A percentile compares a stretch with the other conserved stretches of the same genome.
Conservation (phyloP, 1,140 invertebrate species). For the Megathymus violae region DNA sequence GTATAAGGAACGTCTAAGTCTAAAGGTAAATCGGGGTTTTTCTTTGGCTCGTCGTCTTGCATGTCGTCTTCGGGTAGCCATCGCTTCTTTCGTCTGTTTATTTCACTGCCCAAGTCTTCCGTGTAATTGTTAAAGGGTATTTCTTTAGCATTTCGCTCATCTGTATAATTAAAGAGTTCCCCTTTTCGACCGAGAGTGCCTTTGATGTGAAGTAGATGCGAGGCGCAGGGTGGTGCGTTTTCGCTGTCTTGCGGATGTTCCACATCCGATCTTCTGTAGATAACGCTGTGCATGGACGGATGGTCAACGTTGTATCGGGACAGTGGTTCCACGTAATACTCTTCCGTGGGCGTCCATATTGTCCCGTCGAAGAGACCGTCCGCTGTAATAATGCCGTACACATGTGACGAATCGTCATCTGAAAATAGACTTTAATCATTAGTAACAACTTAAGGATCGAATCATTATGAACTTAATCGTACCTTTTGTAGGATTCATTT, state of each 20-base stretch:
- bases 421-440: no score
- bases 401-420: slow-evolving; percentile 93
- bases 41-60: slow-evolving; percentile 82
- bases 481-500: no score
- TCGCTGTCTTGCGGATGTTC: slow-evolving; percentile 84
- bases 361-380: slow-evolving; percentile 96
- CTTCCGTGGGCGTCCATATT: slow-evolving; percentile 89
- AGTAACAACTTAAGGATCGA: no score
- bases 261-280: slow-evolving; percentile 93
- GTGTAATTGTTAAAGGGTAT: slow-evolving; percentile 54
- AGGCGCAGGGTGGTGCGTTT: slow-evolving; percentile 77
- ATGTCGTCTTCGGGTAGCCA: slow-evolving; percentile 84
- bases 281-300: slow-evolving; percentile 89
- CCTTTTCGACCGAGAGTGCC: slow-evolving; percentile 64
- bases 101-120: slow-evolving; percentile 67
- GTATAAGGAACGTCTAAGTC: slow-evolving; percentile 86
- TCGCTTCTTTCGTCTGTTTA: slow-evolving; percentile 75
- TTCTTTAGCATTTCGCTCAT: slow-evolving; percentile 51
- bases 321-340: slow-evolving; percentile 94
- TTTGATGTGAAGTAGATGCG: slow-evolving; percentile 85
- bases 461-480: no score
- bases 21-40: slow-evolving; percentile 85
- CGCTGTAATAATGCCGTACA: slow-evolving; percentile 93
- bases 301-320: slow-evolving; percentile 87
- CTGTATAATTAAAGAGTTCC: slow-evolving; percentile 71